These are phyloP conservation scores for Papilio xuthus DNA, from an alignment of 1,140 invertebrate species.

Conservation along the genomic window DNA sequence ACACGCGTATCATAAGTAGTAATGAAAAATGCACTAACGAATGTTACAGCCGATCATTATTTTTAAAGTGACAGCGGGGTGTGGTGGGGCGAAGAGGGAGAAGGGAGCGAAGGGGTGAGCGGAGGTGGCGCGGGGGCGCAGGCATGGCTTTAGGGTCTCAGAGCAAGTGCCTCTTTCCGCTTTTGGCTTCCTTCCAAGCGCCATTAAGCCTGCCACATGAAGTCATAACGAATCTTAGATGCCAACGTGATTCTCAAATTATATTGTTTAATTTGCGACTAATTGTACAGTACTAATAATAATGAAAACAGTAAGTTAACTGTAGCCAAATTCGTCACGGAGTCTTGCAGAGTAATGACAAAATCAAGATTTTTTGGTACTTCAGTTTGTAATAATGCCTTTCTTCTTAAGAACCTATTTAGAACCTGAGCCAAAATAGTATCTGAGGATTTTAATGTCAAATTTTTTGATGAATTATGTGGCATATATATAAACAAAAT, in stretches of 20 bases:
- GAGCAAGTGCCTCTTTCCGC: slow-evolving; percentile 27
- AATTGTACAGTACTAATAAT: background rate
- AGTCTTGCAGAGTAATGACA: background rate
- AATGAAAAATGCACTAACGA: slow-evolving; percentile 5
- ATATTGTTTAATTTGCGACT: background rate
- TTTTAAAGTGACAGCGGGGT: background rate
- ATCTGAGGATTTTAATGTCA: too few relatives aligned
- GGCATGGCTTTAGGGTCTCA: slow-evolving; percentile 27
- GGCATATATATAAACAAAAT: too few relatives aligned
- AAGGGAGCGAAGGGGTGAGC: background rate
- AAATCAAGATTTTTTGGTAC: too few relatives aligned
- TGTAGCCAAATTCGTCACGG: background rate
- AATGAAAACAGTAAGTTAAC: background rate
- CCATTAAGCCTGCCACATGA: slow-evolving; percentile 26
- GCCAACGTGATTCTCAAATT: slow-evolving; percentile 3
- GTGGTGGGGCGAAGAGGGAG: background rate
- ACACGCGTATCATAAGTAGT: background rate
- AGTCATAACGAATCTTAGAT: background rate
- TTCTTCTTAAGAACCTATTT: too few relatives aligned
- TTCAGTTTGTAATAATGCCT: too few relatives aligned
- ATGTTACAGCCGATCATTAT: slow-evolving; percentile 20
- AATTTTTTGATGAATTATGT: too few relatives aligned
- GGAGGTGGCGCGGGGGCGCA: background rate
- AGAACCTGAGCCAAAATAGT: too few relatives aligned
- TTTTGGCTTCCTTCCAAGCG: slow-evolving; percentile 26